Conservation (phyloP, 2,797 vertebrate genomes). For the Crocidura indochinensis region DNA sequence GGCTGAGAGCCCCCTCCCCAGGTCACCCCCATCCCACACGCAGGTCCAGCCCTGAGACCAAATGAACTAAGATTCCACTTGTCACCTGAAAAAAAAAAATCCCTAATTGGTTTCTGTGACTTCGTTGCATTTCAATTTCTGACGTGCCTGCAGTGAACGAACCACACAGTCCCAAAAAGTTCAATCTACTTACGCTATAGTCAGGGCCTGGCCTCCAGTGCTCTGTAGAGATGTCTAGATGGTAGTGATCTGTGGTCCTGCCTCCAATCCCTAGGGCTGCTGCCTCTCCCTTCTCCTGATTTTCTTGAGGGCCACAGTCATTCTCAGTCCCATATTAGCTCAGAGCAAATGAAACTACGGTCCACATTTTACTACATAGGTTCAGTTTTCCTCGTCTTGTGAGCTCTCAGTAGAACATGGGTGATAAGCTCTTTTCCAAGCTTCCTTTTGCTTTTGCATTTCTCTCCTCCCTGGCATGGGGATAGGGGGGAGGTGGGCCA, state of each 20-base stretch:
- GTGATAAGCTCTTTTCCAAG: slow-evolving; percentile 69
- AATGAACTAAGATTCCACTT: slow-evolving; percentile 35
- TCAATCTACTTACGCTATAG: slow-evolving; percentile 83
- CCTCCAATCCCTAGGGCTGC: slow-evolving; percentile 69
- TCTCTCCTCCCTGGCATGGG: slow-evolving; percentile 69
- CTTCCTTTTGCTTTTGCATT: slow-evolving; percentile 74
- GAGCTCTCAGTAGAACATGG: neutral
- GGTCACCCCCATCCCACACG: neutral
- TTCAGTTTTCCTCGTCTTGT: neutral
- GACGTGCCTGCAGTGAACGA: neutral
- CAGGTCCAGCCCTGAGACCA: slow-evolving; percentile 48
- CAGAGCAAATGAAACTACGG: slow-evolving; percentile 20
- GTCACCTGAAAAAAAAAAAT: neutral
- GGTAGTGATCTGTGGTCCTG: slow-evolving; percentile 65
- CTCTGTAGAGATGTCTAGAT: slow-evolving; percentile 63
- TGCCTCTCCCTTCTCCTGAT: slow-evolving; percentile 65
- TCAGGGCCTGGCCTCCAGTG: slow-evolving; percentile 77
- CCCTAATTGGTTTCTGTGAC: slow-evolving; percentile 32
- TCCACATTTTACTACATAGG: slow-evolving; percentile 74
- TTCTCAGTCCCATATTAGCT: slow-evolving; percentile 65
- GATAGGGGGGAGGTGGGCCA: too few species aligned
- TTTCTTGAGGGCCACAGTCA: slow-evolving; percentile 75
- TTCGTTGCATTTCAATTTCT: slow-evolving; percentile 57
- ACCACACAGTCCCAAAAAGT: slow-evolving; percentile 46
- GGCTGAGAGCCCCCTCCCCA: too few species aligned